Percentiles rank a stretch among this genome's conserved stretches.
Conservation (phyloP, 2,113 vertebrate genomes). For the Hippocampus comes region DNA sequence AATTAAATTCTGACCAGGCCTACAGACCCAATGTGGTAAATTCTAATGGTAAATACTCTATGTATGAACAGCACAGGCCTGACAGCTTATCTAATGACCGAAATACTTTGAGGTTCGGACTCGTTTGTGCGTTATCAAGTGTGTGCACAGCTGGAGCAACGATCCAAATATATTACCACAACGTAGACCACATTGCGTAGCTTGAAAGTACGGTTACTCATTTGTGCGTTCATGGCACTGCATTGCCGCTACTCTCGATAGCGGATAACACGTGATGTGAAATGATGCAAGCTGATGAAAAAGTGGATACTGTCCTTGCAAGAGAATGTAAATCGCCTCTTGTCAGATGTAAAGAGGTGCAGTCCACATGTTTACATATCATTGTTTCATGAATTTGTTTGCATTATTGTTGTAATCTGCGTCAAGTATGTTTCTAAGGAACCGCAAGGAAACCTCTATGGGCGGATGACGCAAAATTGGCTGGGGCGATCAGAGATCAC, state of each 20-base stretch:
- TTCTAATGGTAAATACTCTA: background rate
- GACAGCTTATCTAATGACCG: background rate
- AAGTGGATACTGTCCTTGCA: conserved; percentile 28
- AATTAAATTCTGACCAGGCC: background rate
- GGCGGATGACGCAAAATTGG: too few species aligned
- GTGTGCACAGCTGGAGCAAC: conserved; percentile 9
- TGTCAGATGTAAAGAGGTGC: background rate
- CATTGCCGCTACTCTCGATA: conserved; percentile 10
- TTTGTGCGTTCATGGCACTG: background rate
- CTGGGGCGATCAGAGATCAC: too few species aligned
- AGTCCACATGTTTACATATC: too few species aligned
- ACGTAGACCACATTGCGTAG: background rate
- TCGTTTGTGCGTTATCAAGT: background rate
- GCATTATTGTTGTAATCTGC: too few species aligned
- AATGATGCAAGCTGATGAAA: conserved; percentile 56
- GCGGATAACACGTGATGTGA: conserved; percentile 29
- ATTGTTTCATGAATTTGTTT: too few species aligned
- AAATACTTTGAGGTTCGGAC: background rate
- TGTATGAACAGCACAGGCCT: background rate
- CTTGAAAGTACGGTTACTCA: conserved; percentile 1
- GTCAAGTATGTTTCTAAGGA: too few species aligned
- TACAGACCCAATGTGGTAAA: background rate
- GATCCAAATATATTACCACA: background rate
- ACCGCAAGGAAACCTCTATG: too few species aligned
- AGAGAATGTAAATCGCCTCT: conserved; percentile 11